phyloP scores from a whole-genome alignment of 1,140 invertebrate species.

The Stegodyphus mimosarum region DNA sequence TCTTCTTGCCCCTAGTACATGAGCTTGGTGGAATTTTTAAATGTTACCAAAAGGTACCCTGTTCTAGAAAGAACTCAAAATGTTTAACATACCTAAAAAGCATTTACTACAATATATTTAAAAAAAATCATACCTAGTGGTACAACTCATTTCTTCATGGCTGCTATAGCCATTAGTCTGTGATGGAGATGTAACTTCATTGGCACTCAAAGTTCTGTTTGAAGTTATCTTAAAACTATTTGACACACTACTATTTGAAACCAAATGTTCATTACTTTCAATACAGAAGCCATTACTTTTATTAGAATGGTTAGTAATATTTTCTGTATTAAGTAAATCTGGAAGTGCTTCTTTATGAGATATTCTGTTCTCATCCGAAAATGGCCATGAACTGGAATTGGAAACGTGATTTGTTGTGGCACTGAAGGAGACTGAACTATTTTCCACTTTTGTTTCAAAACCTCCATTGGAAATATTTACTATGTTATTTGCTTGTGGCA shows the following conservation, averaged over 20 bases:
- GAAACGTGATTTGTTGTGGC: neutral
- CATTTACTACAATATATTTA: neutral
- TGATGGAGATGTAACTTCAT: constrained; percentile 17
- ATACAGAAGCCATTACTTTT: constrained; percentile 14
- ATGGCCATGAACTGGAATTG: constrained; percentile 2
- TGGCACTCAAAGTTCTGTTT: constrained; percentile 38
- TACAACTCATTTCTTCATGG: constrained; percentile 58
- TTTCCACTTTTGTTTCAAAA: neutral
- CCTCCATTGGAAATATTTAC: neutral
- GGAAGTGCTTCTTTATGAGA: neutral
- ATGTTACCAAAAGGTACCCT: no score
- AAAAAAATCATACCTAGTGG: constrained; percentile 36
- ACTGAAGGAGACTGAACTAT: neutral
- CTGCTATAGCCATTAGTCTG: constrained; percentile 56
- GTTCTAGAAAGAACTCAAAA: no score
- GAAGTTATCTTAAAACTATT: constrained; percentile 15
- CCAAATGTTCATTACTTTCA: constrained; percentile 5
- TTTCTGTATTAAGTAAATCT: constrained; percentile 26
- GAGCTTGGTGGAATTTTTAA: no score
- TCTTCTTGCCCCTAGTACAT: no score
- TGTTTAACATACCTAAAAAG: no score
- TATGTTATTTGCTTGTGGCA: no score
- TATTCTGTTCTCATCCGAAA: constrained; percentile 6
- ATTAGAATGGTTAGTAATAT: constrained; percentile 16
- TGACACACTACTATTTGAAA: constrained; percentile 28